A percentile compares a stretch with the other conserved stretches of the same genome.
phyloP scores from a whole-genome alignment of 2,888 invertebrate species.

The Cosmopolites sordidus region DNA sequence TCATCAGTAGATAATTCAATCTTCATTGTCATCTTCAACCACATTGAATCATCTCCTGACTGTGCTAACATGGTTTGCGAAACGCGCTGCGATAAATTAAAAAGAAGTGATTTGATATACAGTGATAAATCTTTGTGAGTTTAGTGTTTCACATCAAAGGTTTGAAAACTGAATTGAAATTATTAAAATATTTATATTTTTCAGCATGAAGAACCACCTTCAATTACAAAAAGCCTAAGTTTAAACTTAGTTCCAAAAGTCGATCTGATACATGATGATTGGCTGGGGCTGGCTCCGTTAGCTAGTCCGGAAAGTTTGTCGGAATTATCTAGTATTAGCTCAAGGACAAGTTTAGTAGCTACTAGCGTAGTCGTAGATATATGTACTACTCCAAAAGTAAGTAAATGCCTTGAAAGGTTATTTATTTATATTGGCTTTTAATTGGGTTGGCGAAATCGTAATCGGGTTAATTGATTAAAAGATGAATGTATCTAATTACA shows the following conservation, averaged over 20 bases:
- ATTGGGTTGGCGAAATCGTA: too few species aligned
- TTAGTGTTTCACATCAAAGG: too few species aligned
- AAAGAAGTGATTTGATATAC: too few species aligned
- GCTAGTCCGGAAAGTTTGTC: conserved; percentile 81
- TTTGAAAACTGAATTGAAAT: too few species aligned
- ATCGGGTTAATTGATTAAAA: too few species aligned
- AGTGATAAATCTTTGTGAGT: too few species aligned
- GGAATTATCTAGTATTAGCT: conserved; percentile 73
- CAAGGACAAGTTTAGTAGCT: conserved; percentile 60
- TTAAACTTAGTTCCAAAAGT: conserved; percentile 40
- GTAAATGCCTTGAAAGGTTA: not conserved
- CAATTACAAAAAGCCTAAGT: conserved; percentile 33
- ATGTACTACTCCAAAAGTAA: conserved; percentile 34
- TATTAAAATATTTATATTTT: conserved; percentile 9
- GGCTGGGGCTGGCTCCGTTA: conserved; percentile 69
- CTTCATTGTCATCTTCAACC: too few species aligned
- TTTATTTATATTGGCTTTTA: not conserved
- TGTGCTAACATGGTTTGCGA: too few species aligned
- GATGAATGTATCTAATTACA: too few species aligned
- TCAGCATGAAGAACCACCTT: conserved; percentile 25
- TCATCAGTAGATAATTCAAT: too few species aligned
- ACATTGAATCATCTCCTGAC: too few species aligned
- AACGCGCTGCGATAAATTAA: too few species aligned
- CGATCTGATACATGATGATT: conserved; percentile 59
- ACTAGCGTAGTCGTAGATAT: conserved; percentile 44